Evolutionary conservation across 1,140 invertebrate genomes (phyloP).

Genomic region (Psix sp.): DNA sequence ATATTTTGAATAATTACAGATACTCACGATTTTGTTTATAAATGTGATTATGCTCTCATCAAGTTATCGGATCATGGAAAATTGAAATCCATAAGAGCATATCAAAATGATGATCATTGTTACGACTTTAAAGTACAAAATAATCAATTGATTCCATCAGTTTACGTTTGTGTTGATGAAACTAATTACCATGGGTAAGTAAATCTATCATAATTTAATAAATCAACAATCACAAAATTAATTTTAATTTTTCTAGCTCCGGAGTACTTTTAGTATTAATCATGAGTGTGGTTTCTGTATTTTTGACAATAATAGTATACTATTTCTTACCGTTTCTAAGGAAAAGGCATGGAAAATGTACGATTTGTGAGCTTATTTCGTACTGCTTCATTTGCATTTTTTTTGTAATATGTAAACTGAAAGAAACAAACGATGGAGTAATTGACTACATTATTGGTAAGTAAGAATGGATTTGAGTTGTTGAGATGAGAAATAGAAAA

Average conservation of each 20-base stretch:
- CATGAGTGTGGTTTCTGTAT: constrained; percentile 13
- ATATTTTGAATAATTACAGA: too few relatives aligned
- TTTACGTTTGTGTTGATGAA: constrained; percentile 4
- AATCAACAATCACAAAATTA: not conserved
- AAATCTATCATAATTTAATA: not conserved
- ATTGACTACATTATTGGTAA: too few relatives aligned
- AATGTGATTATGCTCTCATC: too few relatives aligned
- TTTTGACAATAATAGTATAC: constrained; percentile 9
- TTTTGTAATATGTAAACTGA: not conserved
- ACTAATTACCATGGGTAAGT: constrained; percentile 3
- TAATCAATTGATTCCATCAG: not conserved
- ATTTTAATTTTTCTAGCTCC: not conserved
- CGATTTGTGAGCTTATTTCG: constrained; percentile 8
- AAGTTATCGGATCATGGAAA: too few relatives aligned
- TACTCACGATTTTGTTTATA: too few relatives aligned
- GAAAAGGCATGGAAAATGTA: constrained; percentile 24
- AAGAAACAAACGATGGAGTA: too few relatives aligned
- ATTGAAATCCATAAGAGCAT: not conserved
- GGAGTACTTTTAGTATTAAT: constrained; percentile 1
- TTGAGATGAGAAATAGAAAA: too few relatives aligned
- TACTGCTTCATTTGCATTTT: constrained; percentile 6
- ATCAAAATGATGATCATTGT: not conserved
- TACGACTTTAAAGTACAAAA: constrained; percentile 4
- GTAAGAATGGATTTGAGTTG: too few relatives aligned
- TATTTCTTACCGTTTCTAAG: constrained; percentile 19